These are phyloP conservation scores for Ashinkailepas kermadecensis DNA, from an alignment of 2,888 invertebrate species.

Conservation along the genomic window DNA sequence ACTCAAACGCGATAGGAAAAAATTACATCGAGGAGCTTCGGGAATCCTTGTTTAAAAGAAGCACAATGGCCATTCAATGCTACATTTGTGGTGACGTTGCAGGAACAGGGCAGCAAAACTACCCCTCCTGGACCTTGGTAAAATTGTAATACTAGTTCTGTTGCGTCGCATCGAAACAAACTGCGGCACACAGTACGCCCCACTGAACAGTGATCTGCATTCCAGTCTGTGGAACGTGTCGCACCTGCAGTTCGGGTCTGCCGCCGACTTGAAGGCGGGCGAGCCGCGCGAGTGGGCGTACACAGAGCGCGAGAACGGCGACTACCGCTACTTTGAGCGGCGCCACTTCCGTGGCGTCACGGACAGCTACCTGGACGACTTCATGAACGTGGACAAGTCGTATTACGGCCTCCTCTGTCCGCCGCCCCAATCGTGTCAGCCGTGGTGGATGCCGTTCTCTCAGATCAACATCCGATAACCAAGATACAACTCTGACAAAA, in stretches of 20 bases:
- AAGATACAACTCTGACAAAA: too few relatives aligned
- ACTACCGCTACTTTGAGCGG: constrained; percentile 11
- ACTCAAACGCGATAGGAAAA: too few relatives aligned
- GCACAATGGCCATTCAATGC: too few relatives aligned
- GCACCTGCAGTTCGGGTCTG: neutral
- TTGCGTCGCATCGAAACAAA: too few relatives aligned
- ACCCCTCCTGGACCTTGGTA: too few relatives aligned
- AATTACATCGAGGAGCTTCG: too few relatives aligned
- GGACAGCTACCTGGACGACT: constrained; percentile 15
- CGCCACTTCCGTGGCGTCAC: constrained; percentile 9
- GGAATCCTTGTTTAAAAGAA: too few relatives aligned
- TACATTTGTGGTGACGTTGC: too few relatives aligned
- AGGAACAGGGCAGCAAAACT: too few relatives aligned
- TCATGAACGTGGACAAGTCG: constrained; percentile 9
- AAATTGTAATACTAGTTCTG: too few relatives aligned
- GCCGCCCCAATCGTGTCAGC: neutral
- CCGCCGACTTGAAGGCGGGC: neutral
- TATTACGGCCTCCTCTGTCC: constrained; percentile 1
- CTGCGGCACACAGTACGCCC: too few relatives aligned
- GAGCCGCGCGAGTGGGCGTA: constrained; percentile 15
- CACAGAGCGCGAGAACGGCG: neutral
- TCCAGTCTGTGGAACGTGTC: neutral
- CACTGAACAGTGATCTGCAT: too few relatives aligned
- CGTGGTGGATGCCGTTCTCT: neutral
- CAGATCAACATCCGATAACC: neutral